Base-by-base conservation (phyloP, 2,888 invertebrate species). In the Thyatira batis region DNA sequence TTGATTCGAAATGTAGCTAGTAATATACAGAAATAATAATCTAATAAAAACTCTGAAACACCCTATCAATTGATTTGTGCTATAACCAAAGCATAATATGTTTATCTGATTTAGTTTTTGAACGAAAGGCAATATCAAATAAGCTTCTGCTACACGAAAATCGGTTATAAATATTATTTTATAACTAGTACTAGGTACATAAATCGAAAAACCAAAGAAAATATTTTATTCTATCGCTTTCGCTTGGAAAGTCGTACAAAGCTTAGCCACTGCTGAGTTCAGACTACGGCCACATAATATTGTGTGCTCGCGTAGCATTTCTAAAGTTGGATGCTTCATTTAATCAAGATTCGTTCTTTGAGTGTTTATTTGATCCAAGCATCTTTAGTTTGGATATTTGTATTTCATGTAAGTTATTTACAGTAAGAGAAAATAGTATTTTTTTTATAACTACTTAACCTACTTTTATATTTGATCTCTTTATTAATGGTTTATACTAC, bases 301-400 rank as follows among this genome's bases (percentile, higher is more conserved):
- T 75, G 76, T 73, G 71, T 72, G 70, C 63, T 65, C 60, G 71
- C 72, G 64, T 65, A 72, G 76, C 70, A 71, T 77, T 79, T 81
- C 67, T 73, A 8, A 39, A 79, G 73, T 76, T 75, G 75, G 76
- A 77, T 72, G 79, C 78, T 81, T 81, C 77, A 79, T 84, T 85
- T 84, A 82, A 85, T 84, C 78, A 82, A 71, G 78, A 73, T 66
- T 68, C 69, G 69, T 77, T 74, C 75, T 80, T 79, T 76, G 77
- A 71, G 68, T 82, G 74, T 82, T 84, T 81, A 78, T 80, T 79
- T 82, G 71, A 74, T 74, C 65, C 62, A 25, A 28, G 28, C 27
- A 20, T 9, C 27, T 27, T 17, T 3, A 48, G 20, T 21, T 1
- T 17, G 46, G 23, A 39, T 46, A 30, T 21, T 17, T 43, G 20